Percentiles rank a stretch among this genome's conserved stretches.
phyloP scores from a whole-genome alignment of 1,140 invertebrate species.

The Drosophila littoralis region DNA sequence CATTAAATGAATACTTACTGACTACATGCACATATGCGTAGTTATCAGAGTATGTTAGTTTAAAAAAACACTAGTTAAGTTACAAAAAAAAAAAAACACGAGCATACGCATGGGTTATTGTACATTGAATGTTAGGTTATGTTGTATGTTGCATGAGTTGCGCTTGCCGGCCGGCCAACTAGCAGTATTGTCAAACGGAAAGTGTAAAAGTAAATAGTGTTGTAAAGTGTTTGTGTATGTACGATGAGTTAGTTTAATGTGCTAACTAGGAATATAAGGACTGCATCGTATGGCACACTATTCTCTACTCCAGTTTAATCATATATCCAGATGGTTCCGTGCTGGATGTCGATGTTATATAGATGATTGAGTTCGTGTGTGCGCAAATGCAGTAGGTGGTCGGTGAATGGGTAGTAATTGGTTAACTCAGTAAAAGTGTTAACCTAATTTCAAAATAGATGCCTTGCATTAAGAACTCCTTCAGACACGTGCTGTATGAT shows the following conservation, averaged over 20 bases:
- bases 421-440: no score
- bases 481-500: no score
- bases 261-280: constrained; percentile 1
- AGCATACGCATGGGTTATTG: constrained; percentile 28
- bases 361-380: constrained; percentile 15
- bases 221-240: background rate
- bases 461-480: background rate
- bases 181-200: constrained; percentile 44
- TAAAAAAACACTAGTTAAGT: no score
- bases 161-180: constrained; percentile 6
- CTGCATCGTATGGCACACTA: background rate
- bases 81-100: constrained; percentile 11
- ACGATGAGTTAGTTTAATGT: background rate
- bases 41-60: background rate
- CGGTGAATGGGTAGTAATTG: background rate
- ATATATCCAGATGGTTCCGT: constrained; percentile 26
- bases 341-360: constrained; percentile 44
- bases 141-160: constrained; percentile 15
- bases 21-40: constrained; percentile 11
- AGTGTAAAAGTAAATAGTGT: constrained; percentile 20
- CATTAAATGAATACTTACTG: constrained; percentile 62
- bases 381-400: no score
- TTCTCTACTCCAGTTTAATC: constrained; percentile 11
- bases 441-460: no score
- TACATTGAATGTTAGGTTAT: constrained; percentile 35